phyloP scores from a whole-genome alignment of 2,113 vertebrate genomes.

The Grammomys surdaster region DNA sequence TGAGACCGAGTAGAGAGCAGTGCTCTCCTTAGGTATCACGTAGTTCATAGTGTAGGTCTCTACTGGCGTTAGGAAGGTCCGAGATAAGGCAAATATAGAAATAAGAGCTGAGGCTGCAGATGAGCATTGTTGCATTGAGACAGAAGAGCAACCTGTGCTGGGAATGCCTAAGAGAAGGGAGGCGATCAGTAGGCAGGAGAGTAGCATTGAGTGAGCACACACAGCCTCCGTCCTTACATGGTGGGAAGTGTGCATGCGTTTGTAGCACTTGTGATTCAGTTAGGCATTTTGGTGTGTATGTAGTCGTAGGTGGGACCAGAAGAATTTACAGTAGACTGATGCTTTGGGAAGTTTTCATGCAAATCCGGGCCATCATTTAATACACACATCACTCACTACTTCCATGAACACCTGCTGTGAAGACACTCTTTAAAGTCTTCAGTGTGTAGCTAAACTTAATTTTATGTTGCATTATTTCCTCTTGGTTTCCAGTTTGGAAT shows the following conservation, averaged over 20 bases:
- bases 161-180: neutral
- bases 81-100: neutral
- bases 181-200: neutral
- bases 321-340: neutral
- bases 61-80: neutral
- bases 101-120: neutral
- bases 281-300: neutral
- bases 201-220: neutral
- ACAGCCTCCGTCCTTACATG: neutral
- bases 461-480: neutral
- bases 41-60: neutral
- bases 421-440: neutral
- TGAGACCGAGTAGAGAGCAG: neutral
- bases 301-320: neutral
- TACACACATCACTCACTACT: neutral
- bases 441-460: neutral
- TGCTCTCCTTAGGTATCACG: accelerated
- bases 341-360: neutral
- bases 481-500: neutral
- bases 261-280: neutral
- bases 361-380: neutral
- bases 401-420: neutral
- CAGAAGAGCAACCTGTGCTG: neutral
- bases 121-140: neutral
- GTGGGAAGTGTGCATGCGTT: neutral